phyloP scores from a whole-genome alignment of 1,140 invertebrate genomes.

The Papilio xuthus region DNA sequence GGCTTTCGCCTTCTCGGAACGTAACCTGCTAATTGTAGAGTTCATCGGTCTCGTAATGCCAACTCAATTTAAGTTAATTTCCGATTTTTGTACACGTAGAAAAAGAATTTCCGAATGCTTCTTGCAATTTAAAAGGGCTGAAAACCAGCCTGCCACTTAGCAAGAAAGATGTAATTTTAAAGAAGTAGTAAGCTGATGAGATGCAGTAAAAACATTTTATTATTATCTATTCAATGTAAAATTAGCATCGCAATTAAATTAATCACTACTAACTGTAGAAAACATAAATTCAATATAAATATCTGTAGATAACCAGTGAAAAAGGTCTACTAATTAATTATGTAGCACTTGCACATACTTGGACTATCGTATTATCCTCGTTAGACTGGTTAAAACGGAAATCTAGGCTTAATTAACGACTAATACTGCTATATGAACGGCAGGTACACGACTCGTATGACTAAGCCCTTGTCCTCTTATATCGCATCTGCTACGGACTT shows the following conservation, averaged over 20 bases:
- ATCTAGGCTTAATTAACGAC: conserved; percentile 59
- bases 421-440: conserved; percentile 68
- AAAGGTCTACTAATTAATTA: conserved; percentile 34
- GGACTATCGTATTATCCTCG: conserved; percentile 55
- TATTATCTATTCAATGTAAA: background rate
- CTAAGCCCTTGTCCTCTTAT: conserved; percentile 13
- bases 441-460: conserved; percentile 38
- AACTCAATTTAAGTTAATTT: conserved; percentile 46
- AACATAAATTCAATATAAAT: conserved; percentile 18
- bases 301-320: background rate
- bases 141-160: background rate
- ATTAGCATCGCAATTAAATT: no score
- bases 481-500: background rate
- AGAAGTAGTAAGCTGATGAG: no score
- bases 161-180: no score
- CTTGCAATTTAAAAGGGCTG: background rate
- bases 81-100: background rate
- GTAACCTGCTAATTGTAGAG: conserved; percentile 65
- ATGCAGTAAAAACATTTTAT: no score
- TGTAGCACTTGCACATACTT: conserved; percentile 24
- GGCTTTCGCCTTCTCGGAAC: conserved; percentile 68
- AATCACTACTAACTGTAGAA: background rate
- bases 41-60: conserved; percentile 62
- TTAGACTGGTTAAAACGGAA: conserved; percentile 72
- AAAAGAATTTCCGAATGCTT: background rate